A percentile compares a stretch with the other conserved stretches of the same genome.
Conservation (phyloP, 2,888 invertebrate genomes). For the Platerodrilus igneus region DNA sequence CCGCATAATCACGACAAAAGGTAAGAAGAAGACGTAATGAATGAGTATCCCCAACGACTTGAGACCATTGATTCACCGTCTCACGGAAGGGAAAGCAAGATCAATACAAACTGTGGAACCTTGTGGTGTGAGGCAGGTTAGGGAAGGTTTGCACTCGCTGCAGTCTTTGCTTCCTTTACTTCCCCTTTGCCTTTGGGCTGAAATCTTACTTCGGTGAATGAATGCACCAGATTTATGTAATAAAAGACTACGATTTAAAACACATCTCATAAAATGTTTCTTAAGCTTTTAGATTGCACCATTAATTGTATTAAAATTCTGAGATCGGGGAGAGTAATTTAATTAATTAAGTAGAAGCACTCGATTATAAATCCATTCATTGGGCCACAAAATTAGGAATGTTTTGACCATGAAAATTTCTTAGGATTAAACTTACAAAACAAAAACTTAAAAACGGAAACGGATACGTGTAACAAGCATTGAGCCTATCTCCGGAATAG, state of each 20-base stretch:
- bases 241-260: no score
- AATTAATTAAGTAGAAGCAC: no score
- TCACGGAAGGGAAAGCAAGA: conserved; percentile 45
- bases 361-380: no score
- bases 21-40: no score
- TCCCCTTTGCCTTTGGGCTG: conserved; percentile 34
- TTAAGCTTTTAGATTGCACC: no score
- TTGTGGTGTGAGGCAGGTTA: conserved; percentile 48
- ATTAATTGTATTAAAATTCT: no score
- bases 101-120: conserved; percentile 47
- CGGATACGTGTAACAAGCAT: conserved; percentile 44
- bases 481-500: conserved; percentile 46
- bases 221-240: conserved; percentile 37
- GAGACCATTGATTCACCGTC: conserved; percentile 45
- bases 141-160: conserved; percentile 44
- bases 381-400: no score
- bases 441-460: conserved; percentile 38
- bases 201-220: conserved; percentile 34
- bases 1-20: no score
- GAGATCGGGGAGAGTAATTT: no score
- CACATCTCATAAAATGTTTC: no score
- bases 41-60: conserved; percentile 45
- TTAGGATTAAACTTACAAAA: conserved; percentile 3
- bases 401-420: no score
- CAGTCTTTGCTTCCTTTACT: conserved; percentile 43